Base-by-base conservation (phyloP, 1,140 invertebrate genomes). In the Stegodyphus dumicola region DNA sequence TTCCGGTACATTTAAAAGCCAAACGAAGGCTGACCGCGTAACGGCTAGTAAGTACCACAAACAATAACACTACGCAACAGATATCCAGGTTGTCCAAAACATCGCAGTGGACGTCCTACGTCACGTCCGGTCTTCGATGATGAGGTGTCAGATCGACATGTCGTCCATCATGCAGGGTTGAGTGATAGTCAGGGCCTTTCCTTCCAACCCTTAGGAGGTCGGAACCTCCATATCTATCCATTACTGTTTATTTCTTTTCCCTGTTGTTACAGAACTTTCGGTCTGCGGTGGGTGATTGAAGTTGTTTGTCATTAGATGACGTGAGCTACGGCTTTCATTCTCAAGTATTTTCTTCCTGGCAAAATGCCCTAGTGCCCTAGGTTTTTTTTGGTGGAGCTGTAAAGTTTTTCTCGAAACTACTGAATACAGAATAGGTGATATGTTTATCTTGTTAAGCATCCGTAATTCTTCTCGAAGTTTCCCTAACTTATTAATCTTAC, bases 301-400 rank as follows among this genome's bases (percentile, higher is more conserved):
- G 77, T 18, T 69, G 77, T 78, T 78, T 78, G 77, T 78, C 77
- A 78, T 78, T 78, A 78, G 77, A 13, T 69, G 77, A 78, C 73
- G 33, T n/a, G 77, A 17, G 13, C 18, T 33, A 33, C 33, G 33
- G 33, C 33, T 33, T 33, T 33, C 33, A 33, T 33, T 33, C 33
- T 3, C 33, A 33, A 33, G 33, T 33, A 1, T 33, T 33, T 33
- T 33, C 3, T 33, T 1, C 1, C 33, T 33, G 33, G 33, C 33
- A 33, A 33, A 33, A 33, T 33, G 33, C 33, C 33, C 33, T 33
- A 33, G 33, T 1, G n/a, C n/a, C n/a, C n/a, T n/a, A n/a, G n/a
- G n/a, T n/a, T n/a, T n/a, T 33, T 33, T 33, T 3, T 33, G 33
- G 33, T 33, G 33, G 33, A 33, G 33, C 33, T 33, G 33, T 33